A percentile compares a stretch with the other conserved stretches of the same genome.
phyloP scores from a whole-genome alignment of 2,113 vertebrate species.

The Cyrtonyx montezumae region DNA sequence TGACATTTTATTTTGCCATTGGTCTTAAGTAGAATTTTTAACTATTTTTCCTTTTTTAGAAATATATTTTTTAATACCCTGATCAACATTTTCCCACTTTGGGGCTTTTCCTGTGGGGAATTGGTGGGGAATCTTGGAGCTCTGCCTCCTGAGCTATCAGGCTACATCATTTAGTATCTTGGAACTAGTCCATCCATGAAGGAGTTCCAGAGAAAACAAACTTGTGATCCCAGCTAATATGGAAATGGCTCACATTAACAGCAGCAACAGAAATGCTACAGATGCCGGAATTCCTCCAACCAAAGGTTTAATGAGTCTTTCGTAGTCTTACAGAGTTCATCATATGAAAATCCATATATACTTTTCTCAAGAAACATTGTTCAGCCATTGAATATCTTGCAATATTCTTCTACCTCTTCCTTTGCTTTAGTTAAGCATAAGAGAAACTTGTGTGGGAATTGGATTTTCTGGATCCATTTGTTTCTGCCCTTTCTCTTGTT shows the following conservation, averaged over 20 bases:
- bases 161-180: constrained; percentile 74
- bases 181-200: constrained; percentile 76
- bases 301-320: constrained; percentile 21
- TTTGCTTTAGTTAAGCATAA: neutral
- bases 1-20: neutral
- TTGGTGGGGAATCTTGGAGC: constrained; percentile 67
- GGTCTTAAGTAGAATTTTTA: neutral
- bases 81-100: constrained; percentile 32
- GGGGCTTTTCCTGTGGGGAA: constrained; percentile 31
- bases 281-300: neutral
- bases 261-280: constrained; percentile 30
- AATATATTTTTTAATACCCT: neutral
- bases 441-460: neutral
- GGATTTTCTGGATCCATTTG: neutral
- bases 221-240: constrained; percentile 63
- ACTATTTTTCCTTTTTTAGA: neutral
- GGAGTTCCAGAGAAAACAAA: constrained; percentile 81
- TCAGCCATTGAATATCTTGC: neutral
- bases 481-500: neutral
- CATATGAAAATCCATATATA: rapidly evolving
- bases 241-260: constrained; percentile 54
- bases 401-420: neutral
- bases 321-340: neutral
- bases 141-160: constrained; percentile 71
- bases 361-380: neutral